Conservation (phyloP, 2,113 vertebrate genomes). For the Panthera tigris region DNA sequence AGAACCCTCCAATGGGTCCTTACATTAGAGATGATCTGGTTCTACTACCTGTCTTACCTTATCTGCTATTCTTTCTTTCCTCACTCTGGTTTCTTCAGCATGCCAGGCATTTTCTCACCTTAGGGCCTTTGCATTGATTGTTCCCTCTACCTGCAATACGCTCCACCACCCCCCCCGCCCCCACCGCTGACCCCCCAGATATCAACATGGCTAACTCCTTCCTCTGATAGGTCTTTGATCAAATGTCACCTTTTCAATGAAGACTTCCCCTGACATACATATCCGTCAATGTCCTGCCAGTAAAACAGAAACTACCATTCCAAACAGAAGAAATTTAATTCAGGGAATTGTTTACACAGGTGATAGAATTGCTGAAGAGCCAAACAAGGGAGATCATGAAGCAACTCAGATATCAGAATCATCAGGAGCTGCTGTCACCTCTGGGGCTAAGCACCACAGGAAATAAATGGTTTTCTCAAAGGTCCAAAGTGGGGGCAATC, state of each 20-base stretch:
- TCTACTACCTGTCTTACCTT: background rate
- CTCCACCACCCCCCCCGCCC: background rate
- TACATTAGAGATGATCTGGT: background rate
- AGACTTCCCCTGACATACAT: slow-evolving; percentile 21
- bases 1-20: background rate
- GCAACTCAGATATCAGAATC: slow-evolving; percentile 18
- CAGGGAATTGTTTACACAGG: slow-evolving; percentile 61
- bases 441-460: background rate
- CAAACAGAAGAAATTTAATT: slow-evolving; percentile 57
- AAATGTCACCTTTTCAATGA: slow-evolving; percentile 44
- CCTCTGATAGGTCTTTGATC: slow-evolving; percentile 46
- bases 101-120: background rate
- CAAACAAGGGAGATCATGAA: background rate
- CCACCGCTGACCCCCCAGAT: background rate
- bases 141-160: background rate
- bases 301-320: slow-evolving; percentile 51
- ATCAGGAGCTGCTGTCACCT: background rate
- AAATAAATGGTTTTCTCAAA: background rate
- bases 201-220: background rate
- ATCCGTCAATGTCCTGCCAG: slow-evolving; percentile 47
- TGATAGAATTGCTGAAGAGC: slow-evolving; percentile 1
- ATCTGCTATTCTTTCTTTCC: background rate
- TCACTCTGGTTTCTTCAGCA: slow-evolving; percentile 1
- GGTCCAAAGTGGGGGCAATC: background rate
- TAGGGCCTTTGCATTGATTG: background rate